A percentile compares a stretch with the other conserved stretches of the same genome.
Evolutionary conservation across 2,888 invertebrate species (phyloP).

Genomic region (Plusia festucae): DNA sequence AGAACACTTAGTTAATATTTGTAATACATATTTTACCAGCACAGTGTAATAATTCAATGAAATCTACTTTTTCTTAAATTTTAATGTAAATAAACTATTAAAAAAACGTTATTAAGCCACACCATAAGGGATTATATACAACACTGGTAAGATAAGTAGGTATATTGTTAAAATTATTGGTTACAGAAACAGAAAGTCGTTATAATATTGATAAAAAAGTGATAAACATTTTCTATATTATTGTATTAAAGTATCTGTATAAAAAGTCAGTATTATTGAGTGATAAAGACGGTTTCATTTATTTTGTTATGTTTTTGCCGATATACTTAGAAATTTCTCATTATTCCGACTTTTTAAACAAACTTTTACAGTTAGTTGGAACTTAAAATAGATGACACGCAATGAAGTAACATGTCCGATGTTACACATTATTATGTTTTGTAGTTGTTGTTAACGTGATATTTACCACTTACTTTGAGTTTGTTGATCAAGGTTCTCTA

Average conservation of each 20-base stretch:
- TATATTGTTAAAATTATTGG: neutral
- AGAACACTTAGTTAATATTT: neutral
- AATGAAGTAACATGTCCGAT: neutral
- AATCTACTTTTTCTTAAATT: neutral
- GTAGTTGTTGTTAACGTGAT: neutral
- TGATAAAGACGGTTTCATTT: neutral
- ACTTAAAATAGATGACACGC: neutral
- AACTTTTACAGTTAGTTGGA: neutral
- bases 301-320: neutral
- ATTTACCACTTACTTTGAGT: conserved; percentile 54
- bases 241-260: neutral
- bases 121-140: neutral
- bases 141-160: neutral
- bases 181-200: neutral
- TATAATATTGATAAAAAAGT: neutral
- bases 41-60: neutral
- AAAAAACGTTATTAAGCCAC: no score
- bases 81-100: no score
- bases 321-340: neutral
- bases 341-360: neutral
- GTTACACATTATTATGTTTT: neutral
- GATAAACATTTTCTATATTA: neutral
- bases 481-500: conserved; percentile 31
- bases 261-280: neutral
- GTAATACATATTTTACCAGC: neutral